phyloP scores from a whole-genome alignment of 1,140 invertebrate genomes.

The Zaprionus kolodkinae region DNA sequence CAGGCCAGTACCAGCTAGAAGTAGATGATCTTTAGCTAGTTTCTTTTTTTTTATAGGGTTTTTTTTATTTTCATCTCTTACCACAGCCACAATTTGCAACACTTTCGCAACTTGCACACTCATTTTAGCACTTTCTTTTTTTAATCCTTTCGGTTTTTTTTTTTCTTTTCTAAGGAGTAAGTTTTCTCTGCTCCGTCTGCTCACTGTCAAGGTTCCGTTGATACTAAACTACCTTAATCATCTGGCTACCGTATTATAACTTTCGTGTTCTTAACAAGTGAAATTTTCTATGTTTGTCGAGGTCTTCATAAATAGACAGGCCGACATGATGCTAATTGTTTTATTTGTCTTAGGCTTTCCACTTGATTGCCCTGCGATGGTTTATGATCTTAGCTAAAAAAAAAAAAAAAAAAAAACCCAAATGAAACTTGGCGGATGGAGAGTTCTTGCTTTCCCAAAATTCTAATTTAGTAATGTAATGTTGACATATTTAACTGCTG shows the following conservation, averaged over 20 bases:
- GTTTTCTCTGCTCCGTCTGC: slow-evolving; percentile 13
- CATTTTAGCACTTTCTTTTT: slow-evolving; percentile 27
- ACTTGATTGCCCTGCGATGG: slow-evolving; percentile 58
- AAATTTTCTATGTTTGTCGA: slow-evolving; percentile 61
- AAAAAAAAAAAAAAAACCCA: neutral
- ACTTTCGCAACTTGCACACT: neutral
- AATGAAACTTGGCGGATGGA: neutral
- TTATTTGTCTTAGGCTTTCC: slow-evolving; percentile 72
- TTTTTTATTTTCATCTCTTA: slow-evolving; percentile 2
- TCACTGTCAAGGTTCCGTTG: slow-evolving; percentile 68
- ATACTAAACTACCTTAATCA: slow-evolving; percentile 50
- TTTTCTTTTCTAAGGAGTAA: neutral
- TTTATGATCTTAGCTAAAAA: slow-evolving; percentile 48
- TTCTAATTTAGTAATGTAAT: neutral
- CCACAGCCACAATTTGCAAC: slow-evolving; percentile 44
- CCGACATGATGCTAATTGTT: slow-evolving; percentile 71
- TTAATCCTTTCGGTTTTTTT: slow-evolving; percentile 3
- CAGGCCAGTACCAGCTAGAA: slow-evolving; percentile 35
- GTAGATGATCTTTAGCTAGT: neutral
- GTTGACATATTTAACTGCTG: neutral
- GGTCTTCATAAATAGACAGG: slow-evolving; percentile 44
- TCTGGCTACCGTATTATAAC: slow-evolving; percentile 12
- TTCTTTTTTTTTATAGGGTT: neutral
- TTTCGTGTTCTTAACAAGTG: slow-evolving; percentile 17
- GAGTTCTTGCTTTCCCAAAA: neutral